phyloP scores from a whole-genome alignment of 1,140 invertebrate genomes.

The Proctacanthus coquilletti region DNA sequence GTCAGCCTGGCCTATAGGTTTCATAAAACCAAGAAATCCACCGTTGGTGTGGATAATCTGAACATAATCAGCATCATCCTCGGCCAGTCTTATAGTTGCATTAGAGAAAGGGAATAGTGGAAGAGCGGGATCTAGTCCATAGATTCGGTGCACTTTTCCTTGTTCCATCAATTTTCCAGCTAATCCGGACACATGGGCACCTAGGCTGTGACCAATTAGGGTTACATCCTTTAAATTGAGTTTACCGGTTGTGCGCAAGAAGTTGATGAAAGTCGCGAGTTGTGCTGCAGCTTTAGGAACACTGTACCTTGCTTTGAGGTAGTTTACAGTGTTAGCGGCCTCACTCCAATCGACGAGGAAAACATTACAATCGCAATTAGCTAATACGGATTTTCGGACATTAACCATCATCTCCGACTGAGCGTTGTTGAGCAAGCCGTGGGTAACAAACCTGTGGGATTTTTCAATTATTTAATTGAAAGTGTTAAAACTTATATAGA shows the following conservation, averaged over 20 bases:
- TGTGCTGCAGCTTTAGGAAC: constrained; percentile 5
- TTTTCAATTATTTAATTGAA: too few species aligned
- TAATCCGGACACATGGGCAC: constrained; percentile 30
- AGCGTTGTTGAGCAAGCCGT: too few species aligned
- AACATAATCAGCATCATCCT: constrained; percentile 40
- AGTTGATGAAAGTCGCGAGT: constrained; percentile 10
- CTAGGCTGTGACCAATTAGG: constrained; percentile 19
- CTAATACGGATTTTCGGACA: too few species aligned
- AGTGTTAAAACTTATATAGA: too few species aligned
- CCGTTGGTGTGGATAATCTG: constrained; percentile 51
- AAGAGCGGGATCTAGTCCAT: constrained; percentile 29
- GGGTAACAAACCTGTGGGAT: too few species aligned
- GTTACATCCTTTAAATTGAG: constrained; percentile 7
- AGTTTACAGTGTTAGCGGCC: constrained; percentile 32
- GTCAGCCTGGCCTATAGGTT: constrained; percentile 36
- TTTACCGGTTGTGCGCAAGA: constrained; percentile 8
- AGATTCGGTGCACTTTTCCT: constrained; percentile 14
- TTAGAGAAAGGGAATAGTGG: constrained; percentile 10
- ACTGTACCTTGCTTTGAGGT: constrained; percentile 30
- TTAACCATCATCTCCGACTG: too few species aligned
- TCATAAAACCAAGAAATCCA: constrained; percentile 30
- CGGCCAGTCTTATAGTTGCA: constrained; percentile 29
- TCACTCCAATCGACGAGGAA: constrained; percentile 35
- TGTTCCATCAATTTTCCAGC: constrained; percentile 13
- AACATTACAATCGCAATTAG: constrained; percentile 34